Base-by-base conservation (phyloP, 2,113 vertebrate genomes). In the Heterotis niloticus region DNA sequence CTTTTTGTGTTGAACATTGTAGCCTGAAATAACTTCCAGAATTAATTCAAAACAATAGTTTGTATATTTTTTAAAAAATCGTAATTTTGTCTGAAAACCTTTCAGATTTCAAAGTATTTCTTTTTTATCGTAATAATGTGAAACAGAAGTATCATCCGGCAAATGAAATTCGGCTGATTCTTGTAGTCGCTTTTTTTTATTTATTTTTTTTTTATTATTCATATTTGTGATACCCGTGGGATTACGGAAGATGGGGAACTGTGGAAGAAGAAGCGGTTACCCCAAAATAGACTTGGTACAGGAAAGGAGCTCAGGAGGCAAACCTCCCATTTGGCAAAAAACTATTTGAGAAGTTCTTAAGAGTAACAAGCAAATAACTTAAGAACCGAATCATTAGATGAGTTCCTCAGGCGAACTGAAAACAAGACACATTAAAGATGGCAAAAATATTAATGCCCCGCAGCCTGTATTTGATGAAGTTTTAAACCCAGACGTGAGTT, bases 401-500 rank as follows among this genome's bases (percentile, higher is more conserved):
- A 73, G n/a, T 20, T n/a, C 54, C 44, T 24, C 7, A 24, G 51
- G 70, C 23, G 68, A 1, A 12, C 34, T 44, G 28, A 28, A 70
- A 70, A 70, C 51, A 73, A 71, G 34, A 29, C 4, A 5, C 20
- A 56, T 23, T 10, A 73, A 56, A 73, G 18, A 14, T 20, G 51
- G 34, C 10, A 73, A 69, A 73, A 56, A 73, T 73, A 52, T 54
- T 44, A 73, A 73, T 51, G 51, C 18, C 70, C 70, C 23, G 51
- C 51, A 73, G 51, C 17, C 51, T 73, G 17, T 4, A 56, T 7
- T 23, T 29, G 16, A 66, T 26, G n/a, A 52, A 77, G 34, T 51
- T 23, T 65, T 77, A 77, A 67, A 67, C 14, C 54, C 44, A 56
- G 13, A 65, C 62, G 54, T 12, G 16, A 14, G n/a, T 74, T 14